Base-by-base conservation (phyloP, 1,140 invertebrate species). In the Glomeris maerens region DNA sequence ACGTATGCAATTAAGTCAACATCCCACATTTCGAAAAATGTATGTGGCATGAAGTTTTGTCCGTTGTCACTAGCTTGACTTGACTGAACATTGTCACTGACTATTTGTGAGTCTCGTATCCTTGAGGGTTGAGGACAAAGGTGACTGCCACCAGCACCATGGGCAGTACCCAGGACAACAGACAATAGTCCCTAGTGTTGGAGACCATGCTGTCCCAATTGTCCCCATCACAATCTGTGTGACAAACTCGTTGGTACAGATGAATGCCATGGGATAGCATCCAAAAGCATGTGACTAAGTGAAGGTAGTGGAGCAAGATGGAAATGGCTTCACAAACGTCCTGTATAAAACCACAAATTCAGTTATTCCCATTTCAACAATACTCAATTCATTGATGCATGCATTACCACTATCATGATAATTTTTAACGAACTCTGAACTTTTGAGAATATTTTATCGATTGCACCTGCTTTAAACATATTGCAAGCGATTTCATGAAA, bases 91-190 rank as follows among this genome's bases (percentile, higher is more conserved):
- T 13, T 36, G 31, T 2, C 20, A 59, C 57, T 60, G 31, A 60
- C 59, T 79, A 82, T 54, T 73, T 71, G 51, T 73, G 74, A 2
- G 74, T 78, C 65, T 82, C 79, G 59, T 80, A 81, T 44, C 78
- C 78, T 52, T 74, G 65, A 52, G 77, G 74, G 28, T 77, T 75
- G 7, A 74, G 59, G 1, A 72, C 66, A 55, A 75, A 79, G 50
- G 75, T 77, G 45, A 77, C 67, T 74, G 54, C 42, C 1, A 59
- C 54, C 26, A 56, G 26, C 4, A 58, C 13, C 13, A 52, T 27
- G 0, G 59, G 58, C 3, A 54, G 17, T 7, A 52, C 50, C 54
- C 56, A 57, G 10, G 57, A 53, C 14, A 55, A 26, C 2, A 47
- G 26, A n/a, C 44, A 27, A 45, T 53, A 57, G 42, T 59, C 55